Conservation (phyloP, 2,113 vertebrate species). For the Macrotis lagotis region DNA sequence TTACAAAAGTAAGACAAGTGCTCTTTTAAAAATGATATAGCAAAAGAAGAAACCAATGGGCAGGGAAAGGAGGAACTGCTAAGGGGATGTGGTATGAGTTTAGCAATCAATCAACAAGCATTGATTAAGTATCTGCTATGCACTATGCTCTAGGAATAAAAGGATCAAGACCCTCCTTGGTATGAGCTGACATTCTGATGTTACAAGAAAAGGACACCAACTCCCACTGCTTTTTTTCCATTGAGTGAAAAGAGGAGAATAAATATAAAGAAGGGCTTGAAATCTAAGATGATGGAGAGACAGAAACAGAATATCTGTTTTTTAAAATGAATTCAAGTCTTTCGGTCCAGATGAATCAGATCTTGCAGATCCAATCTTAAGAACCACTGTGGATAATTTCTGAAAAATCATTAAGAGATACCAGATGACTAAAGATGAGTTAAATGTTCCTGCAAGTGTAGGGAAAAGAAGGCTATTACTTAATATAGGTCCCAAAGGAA, state of each 20-base stretch:
- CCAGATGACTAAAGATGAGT: neutral
- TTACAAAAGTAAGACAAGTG: neutral
- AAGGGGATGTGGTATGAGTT: neutral
- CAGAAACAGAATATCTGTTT: neutral
- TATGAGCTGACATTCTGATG: neutral
- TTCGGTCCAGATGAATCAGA: neutral
- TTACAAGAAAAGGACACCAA: neutral
- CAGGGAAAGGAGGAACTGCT: neutral
- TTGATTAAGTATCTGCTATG: neutral
- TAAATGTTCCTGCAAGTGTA: neutral
- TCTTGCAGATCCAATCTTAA: neutral
- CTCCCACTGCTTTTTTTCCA: neutral
- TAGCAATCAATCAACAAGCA: neutral
- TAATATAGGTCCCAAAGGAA: slow-evolving; percentile 36
- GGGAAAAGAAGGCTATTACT: slow-evolving; percentile 5
- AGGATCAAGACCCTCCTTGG: neutral
- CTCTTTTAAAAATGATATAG: neutral
- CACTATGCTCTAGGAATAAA: neutral
- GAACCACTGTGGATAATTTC: neutral
- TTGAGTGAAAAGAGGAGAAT: neutral
- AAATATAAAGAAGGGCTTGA: neutral
- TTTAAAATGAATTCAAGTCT: neutral
- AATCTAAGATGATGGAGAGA: neutral
- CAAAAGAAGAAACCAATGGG: neutral
- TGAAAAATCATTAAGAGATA: slow-evolving; percentile 5